These are phyloP conservation scores for Mola mola DNA, from an alignment of 2,113 vertebrate genomes.

Conservation along the genomic window DNA sequence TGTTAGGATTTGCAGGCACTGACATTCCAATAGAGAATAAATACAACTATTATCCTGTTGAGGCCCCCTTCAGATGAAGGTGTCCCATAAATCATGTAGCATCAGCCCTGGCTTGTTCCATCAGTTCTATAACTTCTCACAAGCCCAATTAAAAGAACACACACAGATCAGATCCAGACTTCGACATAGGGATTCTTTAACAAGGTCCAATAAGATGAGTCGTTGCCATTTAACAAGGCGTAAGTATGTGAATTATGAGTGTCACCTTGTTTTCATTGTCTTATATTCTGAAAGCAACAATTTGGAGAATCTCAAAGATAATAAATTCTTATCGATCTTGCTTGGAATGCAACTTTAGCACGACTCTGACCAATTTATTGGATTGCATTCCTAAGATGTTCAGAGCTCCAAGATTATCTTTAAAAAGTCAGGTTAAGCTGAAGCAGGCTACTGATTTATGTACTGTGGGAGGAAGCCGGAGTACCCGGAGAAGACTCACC, in stretches of 20 bases:
- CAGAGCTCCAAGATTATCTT: too few species aligned
- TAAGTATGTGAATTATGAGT: constrained; percentile 69
- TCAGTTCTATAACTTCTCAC: constrained; percentile 62
- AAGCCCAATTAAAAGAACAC: constrained; percentile 73
- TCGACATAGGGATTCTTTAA: constrained; percentile 73
- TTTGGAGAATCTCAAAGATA: constrained; percentile 35
- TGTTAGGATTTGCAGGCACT: constrained; percentile 20
- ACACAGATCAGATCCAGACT: constrained; percentile 61
- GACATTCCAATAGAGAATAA: constrained; percentile 44
- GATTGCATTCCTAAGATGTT: too few species aligned
- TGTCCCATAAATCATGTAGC: constrained; percentile 69
- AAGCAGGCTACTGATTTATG: too few species aligned
- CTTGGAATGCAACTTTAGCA: too few species aligned
- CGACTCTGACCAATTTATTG: too few species aligned
- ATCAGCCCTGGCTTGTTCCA: constrained; percentile 58
- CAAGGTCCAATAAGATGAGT: constrained; percentile 67
- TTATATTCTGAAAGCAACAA: too few species aligned
- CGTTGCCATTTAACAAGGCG: constrained; percentile 71
- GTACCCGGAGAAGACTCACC: too few species aligned
- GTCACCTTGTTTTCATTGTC: constrained; percentile 49
- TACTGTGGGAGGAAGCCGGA: too few species aligned
- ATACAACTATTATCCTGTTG: constrained; percentile 52
- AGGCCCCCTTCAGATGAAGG: constrained; percentile 57
- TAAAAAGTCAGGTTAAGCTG: too few species aligned
- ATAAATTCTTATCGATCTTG: too few species aligned